Percentiles rank a stretch among this genome's conserved stretches.
Conservation (phyloP, 2,113 vertebrate genomes). For the Tenebrosternarchus preto region DNA sequence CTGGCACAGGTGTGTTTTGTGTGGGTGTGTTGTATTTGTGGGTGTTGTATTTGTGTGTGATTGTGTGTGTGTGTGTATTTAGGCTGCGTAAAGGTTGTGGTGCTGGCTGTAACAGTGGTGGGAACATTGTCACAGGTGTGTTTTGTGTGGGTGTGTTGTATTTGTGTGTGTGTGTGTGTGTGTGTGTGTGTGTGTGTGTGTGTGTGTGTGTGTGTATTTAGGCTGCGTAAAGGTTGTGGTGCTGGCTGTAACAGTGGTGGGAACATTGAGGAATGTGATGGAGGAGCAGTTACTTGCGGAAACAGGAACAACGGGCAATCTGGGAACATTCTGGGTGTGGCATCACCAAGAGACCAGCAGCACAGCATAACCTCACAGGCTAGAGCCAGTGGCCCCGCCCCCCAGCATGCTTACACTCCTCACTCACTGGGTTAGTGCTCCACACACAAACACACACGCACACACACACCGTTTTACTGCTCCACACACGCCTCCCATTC, state of each 20-base stretch:
- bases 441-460: not conserved
- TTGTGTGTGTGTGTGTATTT: not conserved
- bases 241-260: slow-evolving; percentile 98
- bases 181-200: not conserved
- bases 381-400: slow-evolving; percentile 76
- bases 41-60: not conserved
- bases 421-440: slow-evolving; percentile 79
- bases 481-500: too few species aligned
- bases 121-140: too few species aligned
- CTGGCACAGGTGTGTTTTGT: slow-evolving; percentile 96
- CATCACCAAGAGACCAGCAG: slow-evolving; percentile 78
- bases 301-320: slow-evolving; percentile 74
- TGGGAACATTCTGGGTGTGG: slow-evolving; percentile 58
- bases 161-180: not conserved
- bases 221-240: slow-evolving; percentile 94
- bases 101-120: slow-evolving; percentile 97
- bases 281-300: slow-evolving; percentile 84
- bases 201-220: slow-evolving; percentile 53
- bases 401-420: slow-evolving; percentile 79
- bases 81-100: slow-evolving; percentile 96
- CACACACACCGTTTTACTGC: not conserved
- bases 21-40: not conserved
- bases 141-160: not conserved
- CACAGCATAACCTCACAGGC: slow-evolving; percentile 83
- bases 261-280: slow-evolving; percentile 95